Evolutionary conservation across 2,888 invertebrate genomes (phyloP), one percentile per base, ranked within the genome.

Genomic region (Drosophila robusta): DNA sequence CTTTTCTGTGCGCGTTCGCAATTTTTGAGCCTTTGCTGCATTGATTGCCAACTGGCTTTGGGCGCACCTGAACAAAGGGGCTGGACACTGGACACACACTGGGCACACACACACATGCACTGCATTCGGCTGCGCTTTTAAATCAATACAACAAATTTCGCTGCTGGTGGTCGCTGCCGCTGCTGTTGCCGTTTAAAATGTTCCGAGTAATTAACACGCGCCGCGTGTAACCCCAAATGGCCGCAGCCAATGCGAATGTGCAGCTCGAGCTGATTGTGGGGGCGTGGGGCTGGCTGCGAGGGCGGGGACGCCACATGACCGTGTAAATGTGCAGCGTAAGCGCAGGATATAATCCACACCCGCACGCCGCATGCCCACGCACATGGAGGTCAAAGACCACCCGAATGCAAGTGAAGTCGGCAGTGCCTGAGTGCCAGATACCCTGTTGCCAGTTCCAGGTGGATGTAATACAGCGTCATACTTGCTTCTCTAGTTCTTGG

Each of bases 141-240:
- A 83, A 83, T 83, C 83, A 83, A 83, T 83, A 83, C 83, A 83
- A 83, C 80, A 83, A 82, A 82, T 86, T 75, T 82, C 80, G 70
- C 83, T 72, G 76, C 56, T 68, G 75, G 47, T 75, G 85, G 74
- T 69, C 76, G 70, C 60, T 54, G 62, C 22, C n/a, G 57, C 38
- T 45, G 63, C 32, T 57, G 67, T 45, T 56, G 76, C 78, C 83
- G 87, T 81, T 84, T 84, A 84, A 84, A 84, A 87, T 84, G 83
- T 84, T 84, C 84, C 87, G 85, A 84, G 83, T 84, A 84, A 84
- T 84, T 84, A 84, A 84, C 83, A 87, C 87, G 83, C 79, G 79
- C 84, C 85, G 84, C 77, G 81, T 87, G 81, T 81, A 84, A 79
- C 84, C 84, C 84, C 83, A 84, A 82, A 83, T 83, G 82, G 78